Evolutionary conservation across 2,113 vertebrate species (phyloP).

Genomic region (Scartelaos histophorus): DNA sequence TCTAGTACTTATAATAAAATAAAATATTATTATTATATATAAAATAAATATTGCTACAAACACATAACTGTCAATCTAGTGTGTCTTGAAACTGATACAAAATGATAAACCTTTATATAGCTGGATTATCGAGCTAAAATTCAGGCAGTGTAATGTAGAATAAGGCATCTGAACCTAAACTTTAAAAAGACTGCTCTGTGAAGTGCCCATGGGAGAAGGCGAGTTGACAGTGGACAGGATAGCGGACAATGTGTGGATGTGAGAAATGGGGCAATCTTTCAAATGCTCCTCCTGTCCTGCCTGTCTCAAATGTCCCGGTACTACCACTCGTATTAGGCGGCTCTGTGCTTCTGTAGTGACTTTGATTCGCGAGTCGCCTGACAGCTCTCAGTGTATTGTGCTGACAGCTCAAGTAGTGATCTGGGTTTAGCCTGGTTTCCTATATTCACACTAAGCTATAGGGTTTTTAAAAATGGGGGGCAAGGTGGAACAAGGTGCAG

Average conservation of each 20-base stretch:
- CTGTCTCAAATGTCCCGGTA: slow-evolving; percentile 52
- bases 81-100: background rate
- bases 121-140: background rate
- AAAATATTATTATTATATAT: too few species aligned
- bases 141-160: background rate
- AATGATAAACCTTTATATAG: background rate
- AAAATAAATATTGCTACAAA: too few species aligned
- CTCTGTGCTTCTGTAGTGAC: slow-evolving; percentile 22
- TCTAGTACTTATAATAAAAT: too few species aligned
- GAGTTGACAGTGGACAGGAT: slow-evolving; percentile 53
- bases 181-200: slow-evolving; percentile 22
- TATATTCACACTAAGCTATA: slow-evolving; percentile 56
- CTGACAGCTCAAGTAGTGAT: slow-evolving; percentile 68
- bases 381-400: slow-evolving; percentile 66
- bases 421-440: slow-evolving; percentile 76
- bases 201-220: slow-evolving; percentile 51
- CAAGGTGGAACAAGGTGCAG: slow-evolving; percentile 31
- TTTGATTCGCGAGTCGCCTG: slow-evolving; percentile 60
- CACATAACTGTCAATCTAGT: background rate
- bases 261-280: slow-evolving; percentile 43
- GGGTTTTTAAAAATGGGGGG: slow-evolving; percentile 60
- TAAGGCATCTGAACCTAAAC: background rate
- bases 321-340: slow-evolving; percentile 34
- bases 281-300: slow-evolving; percentile 41
- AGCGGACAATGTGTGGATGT: slow-evolving; percentile 53